These are phyloP conservation scores for Noctuana brunneofusca DNA, from an alignment of 2,888 invertebrate species.

Conservation along the genomic window DNA sequence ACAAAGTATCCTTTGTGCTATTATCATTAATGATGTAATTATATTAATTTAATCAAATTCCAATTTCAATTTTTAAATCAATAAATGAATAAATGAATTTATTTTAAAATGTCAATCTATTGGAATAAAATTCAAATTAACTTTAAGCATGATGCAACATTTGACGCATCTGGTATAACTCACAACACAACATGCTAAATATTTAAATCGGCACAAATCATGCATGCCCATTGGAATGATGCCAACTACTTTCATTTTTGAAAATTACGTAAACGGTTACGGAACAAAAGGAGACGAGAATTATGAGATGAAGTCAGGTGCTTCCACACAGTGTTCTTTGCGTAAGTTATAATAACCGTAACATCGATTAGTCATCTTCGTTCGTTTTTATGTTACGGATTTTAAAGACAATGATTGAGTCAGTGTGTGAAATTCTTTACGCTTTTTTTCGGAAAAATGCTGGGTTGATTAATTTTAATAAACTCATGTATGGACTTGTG, in stretches of 20 bases:
- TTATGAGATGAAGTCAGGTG: slow-evolving; percentile 5
- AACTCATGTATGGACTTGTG: no score
- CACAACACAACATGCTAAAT: slow-evolving; percentile 37
- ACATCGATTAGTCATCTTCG: neutral
- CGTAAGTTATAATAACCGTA: slow-evolving; percentile 1
- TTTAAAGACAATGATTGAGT: neutral
- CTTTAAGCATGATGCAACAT: slow-evolving; percentile 10
- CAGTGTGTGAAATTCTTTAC: no score
- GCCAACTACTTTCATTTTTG: slow-evolving; percentile 37
- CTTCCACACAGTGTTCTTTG: neutral
- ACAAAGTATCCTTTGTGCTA: no score
- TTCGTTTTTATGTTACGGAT: neutral
- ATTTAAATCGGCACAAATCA: slow-evolving; percentile 17
- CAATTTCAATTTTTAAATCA: no score
- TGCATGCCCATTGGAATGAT: slow-evolving; percentile 23
- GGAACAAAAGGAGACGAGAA: slow-evolving; percentile 12
- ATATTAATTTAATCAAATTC: no score
- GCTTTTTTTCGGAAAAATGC: no score
- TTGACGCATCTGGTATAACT: slow-evolving; percentile 39
- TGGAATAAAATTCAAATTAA: neutral
- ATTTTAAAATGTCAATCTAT: no score
- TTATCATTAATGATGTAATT: no score
- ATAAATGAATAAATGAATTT: neutral
- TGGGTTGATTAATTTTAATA: no score
- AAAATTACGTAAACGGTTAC: slow-evolving; percentile 21